Conservation (phyloP, 2,113 vertebrate species). For the Trogon melanurus region DNA sequence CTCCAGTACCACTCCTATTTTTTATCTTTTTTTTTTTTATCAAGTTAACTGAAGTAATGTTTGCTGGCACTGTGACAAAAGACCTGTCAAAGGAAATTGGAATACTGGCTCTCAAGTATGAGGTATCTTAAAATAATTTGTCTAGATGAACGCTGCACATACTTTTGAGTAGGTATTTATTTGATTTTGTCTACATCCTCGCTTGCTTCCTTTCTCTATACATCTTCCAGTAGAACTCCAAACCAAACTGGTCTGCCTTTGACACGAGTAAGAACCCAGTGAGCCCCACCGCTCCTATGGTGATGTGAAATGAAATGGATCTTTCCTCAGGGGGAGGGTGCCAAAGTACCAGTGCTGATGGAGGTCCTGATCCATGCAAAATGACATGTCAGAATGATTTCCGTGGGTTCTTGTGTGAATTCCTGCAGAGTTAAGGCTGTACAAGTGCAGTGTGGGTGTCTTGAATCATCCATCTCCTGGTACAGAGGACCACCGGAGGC, state of each 20-base stretch:
- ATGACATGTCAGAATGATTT: not conserved
- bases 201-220: not conserved
- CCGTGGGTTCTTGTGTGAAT: not conserved
- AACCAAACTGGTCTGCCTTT: not conserved
- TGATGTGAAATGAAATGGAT: not conserved
- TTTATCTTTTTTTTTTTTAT: not conserved
- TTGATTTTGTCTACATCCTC: not conserved
- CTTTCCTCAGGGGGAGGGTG: not conserved
- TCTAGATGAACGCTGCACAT: not conserved
- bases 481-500: not conserved
- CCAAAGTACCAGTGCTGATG: not conserved
- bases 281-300: not conserved
- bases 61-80: not conserved
- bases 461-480: not conserved
- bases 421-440: not conserved
- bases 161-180: not conserved
- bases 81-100: not conserved
- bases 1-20: not conserved
- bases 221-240: not conserved
- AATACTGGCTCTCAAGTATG: not conserved
- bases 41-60: not conserved
- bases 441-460: rapidly evolving
- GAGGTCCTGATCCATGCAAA: not conserved
- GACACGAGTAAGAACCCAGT: rapidly evolving
- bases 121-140: constrained; percentile 11